Evolutionary conservation across 2,113 vertebrate species (phyloP).

Genomic region (Tamias sibiricus): DNA sequence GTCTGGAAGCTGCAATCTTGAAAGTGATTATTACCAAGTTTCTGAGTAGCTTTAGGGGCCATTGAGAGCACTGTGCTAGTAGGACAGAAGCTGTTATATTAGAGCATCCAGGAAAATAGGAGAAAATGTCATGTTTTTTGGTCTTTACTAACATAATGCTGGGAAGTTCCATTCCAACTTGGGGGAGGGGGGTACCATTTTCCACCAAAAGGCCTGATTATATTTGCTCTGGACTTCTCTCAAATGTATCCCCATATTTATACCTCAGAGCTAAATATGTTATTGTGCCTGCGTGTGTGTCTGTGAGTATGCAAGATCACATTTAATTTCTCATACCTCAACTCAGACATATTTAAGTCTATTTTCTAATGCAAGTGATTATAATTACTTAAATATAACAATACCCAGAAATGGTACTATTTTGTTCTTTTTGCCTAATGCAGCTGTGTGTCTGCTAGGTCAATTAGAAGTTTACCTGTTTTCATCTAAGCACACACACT

Average conservation of each 20-base stretch:
- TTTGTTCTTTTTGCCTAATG: slow-evolving; percentile 38
- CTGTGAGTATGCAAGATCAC: background rate
- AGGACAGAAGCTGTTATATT: background rate
- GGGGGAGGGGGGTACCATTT: background rate
- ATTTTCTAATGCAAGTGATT: slow-evolving; percentile 40
- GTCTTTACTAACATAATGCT: background rate
- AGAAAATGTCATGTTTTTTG: background rate
- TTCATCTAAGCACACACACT: background rate
- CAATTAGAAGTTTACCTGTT: slow-evolving; percentile 28
- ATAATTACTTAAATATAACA: slow-evolving; percentile 51
- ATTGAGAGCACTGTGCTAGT: background rate
- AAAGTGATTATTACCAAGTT: slow-evolving; percentile 16
- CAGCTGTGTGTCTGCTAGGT: background rate
- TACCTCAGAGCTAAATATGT: background rate
- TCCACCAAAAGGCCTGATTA: background rate
- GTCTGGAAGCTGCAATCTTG: background rate
- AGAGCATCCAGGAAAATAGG: background rate
- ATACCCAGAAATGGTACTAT: background rate
- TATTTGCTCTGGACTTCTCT: background rate
- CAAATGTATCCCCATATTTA: background rate
- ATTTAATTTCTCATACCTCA: background rate
- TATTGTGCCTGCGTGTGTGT: background rate
- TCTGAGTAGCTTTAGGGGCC: background rate
- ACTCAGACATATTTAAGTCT: background rate
- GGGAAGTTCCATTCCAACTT: background rate